These are phyloP conservation scores for Frieseomelitta varia DNA, from an alignment of 1,140 invertebrate species.

Conservation along the genomic window DNA sequence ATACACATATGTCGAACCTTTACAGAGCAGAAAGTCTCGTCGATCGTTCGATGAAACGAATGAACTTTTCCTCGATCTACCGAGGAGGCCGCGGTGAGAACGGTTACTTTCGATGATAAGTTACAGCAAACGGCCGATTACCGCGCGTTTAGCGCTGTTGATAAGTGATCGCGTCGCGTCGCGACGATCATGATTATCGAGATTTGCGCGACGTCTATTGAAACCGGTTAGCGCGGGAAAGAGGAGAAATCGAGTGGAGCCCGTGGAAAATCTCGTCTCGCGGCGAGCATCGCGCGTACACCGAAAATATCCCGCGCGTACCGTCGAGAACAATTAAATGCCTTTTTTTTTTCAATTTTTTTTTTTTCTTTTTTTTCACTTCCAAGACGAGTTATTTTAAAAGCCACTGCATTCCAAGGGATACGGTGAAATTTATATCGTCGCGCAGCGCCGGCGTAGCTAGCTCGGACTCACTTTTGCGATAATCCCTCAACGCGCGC, in stretches of 20 bases:
- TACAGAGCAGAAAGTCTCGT: no score
- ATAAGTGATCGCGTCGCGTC: no score
- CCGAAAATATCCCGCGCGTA: no score
- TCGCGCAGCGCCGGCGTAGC: background rate
- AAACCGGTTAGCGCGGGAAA: slow-evolving; percentile 41
- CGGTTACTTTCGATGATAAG: slow-evolving; percentile 12
- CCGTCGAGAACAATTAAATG: slow-evolving; percentile 26
- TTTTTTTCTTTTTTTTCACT: background rate
- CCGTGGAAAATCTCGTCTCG: slow-evolving; percentile 25
- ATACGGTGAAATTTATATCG: slow-evolving; percentile 37
- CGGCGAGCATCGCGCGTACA: no score
- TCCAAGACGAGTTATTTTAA: slow-evolving; percentile 1
- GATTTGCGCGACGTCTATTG: slow-evolving; percentile 14
- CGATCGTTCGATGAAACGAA: no score
- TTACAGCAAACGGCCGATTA: background rate
- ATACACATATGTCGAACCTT: no score
- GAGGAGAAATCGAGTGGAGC: background rate
- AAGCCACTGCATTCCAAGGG: slow-evolving; percentile 9
- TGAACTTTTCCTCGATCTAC: background rate
- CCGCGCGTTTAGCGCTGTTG: background rate
- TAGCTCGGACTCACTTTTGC: slow-evolving; percentile 18
- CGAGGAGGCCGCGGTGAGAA: background rate
- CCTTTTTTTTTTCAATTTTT: background rate
- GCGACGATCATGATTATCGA: slow-evolving; percentile 16
- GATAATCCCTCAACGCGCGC: slow-evolving; percentile 54